Base-by-base conservation (phyloP, 2,113 vertebrate genomes). In the Leucopsar rothschildi region DNA sequence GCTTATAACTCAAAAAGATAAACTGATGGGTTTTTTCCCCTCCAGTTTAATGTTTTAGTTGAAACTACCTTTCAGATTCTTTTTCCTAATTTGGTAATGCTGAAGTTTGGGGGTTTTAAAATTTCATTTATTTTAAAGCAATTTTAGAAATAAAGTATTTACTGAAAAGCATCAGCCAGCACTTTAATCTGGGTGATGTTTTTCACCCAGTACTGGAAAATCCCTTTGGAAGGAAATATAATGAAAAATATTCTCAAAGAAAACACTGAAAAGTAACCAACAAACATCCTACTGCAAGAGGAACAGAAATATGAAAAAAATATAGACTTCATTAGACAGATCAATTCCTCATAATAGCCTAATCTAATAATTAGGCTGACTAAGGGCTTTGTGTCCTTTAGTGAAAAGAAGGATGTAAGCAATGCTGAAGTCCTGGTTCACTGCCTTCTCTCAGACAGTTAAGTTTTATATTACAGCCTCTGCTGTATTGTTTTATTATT, bases 351-450 rank as follows among this genome's bases (percentile, higher is more conserved):
- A 22, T 72, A 82, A 65, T 1, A 69, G 1, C 23, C 21, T 95
- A 89, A 96, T 60, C 49, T 89, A 92, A 89, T 94, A 79, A 91
- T 92, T 57, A 82, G 65, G 24, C 65, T 88, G 66, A 82, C 65
- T 61, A 69, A 49, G 33, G 45, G 63, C 9, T 79, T 76, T 85
- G 53, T 79, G 50, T 65, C 12, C 7, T 77, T 95, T 40, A 10
- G 9, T 87, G 59, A 61, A 78, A 69, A 82, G 22, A 70, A 68
- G 14, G 21, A 52, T 35, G 20, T 37, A 84, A 93, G 64, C 86
- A 93, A 91, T 89, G 28, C 8, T 81, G 31, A 86, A 90, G 42
- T 82, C 27, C 17, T 78, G 39, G 22, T 44, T 94, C 56, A 64
- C 28, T 86, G 52, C 5, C 7, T 91, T 92, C 69, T 71, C 52